Percentiles rank a stretch among this genome's conserved stretches.
Evolutionary conservation across 2,888 invertebrate genomes (phyloP).

Genomic region (Cheilosia urbana): DNA sequence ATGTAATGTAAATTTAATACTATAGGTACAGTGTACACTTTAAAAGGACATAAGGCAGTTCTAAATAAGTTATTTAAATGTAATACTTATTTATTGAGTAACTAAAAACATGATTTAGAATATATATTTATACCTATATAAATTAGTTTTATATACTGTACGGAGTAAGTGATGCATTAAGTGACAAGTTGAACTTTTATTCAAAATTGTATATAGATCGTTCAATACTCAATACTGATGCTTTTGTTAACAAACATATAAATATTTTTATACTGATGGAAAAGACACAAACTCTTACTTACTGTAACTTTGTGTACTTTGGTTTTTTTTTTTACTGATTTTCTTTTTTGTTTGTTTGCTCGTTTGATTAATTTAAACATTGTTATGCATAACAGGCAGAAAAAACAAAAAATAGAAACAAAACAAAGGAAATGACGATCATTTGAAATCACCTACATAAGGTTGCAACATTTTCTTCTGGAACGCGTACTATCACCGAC

Average conservation of each 20-base stretch:
- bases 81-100: constrained; percentile 56
- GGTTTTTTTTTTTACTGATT: constrained; percentile 57
- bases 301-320: constrained; percentile 64
- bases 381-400: constrained; percentile 53
- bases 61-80: constrained; percentile 60
- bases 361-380: constrained; percentile 38
- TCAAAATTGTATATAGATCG: constrained; percentile 49
- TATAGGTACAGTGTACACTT: constrained; percentile 42
- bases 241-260: constrained; percentile 17
- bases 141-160: constrained; percentile 34
- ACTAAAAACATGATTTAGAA: constrained; percentile 56
- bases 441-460: constrained; percentile 86
- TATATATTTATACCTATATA: constrained; percentile 28
- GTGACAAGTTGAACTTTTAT: constrained; percentile 62
- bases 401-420: background rate
- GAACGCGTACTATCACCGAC: constrained; percentile 89
- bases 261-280: constrained; percentile 17
- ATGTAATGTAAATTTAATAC: constrained; percentile 59
- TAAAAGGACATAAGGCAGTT: constrained; percentile 70
- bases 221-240: constrained; percentile 49
- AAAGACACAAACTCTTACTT: constrained; percentile 51
- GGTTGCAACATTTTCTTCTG: constrained; percentile 89
- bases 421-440: constrained; percentile 12
- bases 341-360: constrained; percentile 3
- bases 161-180: constrained; percentile 66